These are phyloP conservation scores for Periplaneta americana DNA, from an alignment of 1,140 invertebrate genomes.

Conservation along the genomic window DNA sequence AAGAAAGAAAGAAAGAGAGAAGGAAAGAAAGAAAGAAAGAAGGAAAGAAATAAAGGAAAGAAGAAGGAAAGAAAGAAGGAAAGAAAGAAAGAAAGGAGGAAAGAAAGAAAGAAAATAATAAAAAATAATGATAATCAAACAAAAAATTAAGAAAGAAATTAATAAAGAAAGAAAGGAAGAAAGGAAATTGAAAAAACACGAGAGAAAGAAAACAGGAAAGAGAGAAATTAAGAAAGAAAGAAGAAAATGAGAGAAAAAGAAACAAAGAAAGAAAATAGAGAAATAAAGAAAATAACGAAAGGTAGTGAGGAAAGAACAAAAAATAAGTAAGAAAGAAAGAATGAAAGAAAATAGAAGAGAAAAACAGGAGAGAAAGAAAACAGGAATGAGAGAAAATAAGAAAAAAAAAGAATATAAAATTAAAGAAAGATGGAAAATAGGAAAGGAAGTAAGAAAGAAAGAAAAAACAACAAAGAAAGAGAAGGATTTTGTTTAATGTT, in stretches of 20 bases:
- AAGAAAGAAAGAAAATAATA: background rate
- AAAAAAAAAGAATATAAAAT: background rate
- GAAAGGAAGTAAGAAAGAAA: background rate
- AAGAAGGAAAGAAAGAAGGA: background rate
- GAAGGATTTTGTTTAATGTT: too few species aligned
- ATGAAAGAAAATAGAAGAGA: background rate
- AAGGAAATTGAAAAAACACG: background rate
- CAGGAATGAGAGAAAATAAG: background rate
- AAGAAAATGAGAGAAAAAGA: background rate
- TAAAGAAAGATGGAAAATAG: background rate
- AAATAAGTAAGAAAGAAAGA: background rate
- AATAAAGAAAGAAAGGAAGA: constrained; percentile 2
- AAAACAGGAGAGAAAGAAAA: background rate
- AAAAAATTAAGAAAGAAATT: constrained; percentile 1
- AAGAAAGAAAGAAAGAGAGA: background rate
- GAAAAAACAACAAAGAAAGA: background rate
- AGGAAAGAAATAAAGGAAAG: background rate
- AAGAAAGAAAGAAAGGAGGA: background rate
- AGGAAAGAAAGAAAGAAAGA: background rate
- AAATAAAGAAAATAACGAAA: background rate
- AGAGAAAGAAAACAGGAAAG: background rate
- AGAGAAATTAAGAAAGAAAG: constrained; percentile 1
- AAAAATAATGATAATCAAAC: background rate
- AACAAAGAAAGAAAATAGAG: background rate
- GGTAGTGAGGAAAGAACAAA: background rate